Conservation (phyloP, 30 jellyfish, hydroid and myxozoan genomes). For the Aurelia sp. region DNA sequence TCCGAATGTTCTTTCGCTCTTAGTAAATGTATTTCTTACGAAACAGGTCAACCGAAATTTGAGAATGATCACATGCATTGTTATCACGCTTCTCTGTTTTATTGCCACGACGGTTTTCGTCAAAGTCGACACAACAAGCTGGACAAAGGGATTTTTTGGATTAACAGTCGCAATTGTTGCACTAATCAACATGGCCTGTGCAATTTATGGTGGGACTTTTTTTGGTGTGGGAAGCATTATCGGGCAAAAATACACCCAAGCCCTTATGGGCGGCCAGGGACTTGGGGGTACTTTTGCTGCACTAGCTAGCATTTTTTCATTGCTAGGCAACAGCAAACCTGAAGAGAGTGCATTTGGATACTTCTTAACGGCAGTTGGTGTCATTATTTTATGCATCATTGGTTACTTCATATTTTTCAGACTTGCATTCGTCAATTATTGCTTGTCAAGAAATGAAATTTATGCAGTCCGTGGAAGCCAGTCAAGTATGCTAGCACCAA, state of each 20-base stretch:
- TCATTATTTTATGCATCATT: conserved; percentile 55
- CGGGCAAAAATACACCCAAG: conserved; percentile 95
- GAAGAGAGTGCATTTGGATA: conserved; percentile 91
- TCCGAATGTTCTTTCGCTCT: conserved; percentile 83
- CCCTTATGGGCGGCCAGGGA: conserved; percentile 98
- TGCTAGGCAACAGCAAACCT: conserved; percentile 64
- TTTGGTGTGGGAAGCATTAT: conserved; percentile 96
- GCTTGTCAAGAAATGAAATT: conserved; percentile 53
- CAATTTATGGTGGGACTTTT: conserved; percentile 87
- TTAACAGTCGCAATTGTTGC: conserved; percentile 78
- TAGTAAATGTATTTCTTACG: conserved; percentile 81
- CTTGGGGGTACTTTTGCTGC: conserved; percentile 99
- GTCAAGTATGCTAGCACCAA: conserved; percentile 21
- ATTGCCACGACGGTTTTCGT: conserved; percentile 87
- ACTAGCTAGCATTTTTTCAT: conserved; percentile 80
- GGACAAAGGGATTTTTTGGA: conserved; percentile 86
- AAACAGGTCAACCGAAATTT: conserved; percentile 77
- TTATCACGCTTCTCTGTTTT: conserved; percentile 68
- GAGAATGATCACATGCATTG: conserved; percentile 76
- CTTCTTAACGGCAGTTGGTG: conserved; percentile 84
- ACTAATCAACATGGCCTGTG: conserved; percentile 82
- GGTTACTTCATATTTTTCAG: conserved; percentile 70
- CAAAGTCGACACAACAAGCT: conserved; percentile 76
- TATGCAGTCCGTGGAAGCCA: conserved; percentile 67
- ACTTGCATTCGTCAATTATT: conserved; percentile 52